A percentile compares a stretch with the other conserved stretches of the same genome.
phyloP scores from a whole-genome alignment of 2,888 invertebrate species.

The Acanthosepion lycidas region DNA sequence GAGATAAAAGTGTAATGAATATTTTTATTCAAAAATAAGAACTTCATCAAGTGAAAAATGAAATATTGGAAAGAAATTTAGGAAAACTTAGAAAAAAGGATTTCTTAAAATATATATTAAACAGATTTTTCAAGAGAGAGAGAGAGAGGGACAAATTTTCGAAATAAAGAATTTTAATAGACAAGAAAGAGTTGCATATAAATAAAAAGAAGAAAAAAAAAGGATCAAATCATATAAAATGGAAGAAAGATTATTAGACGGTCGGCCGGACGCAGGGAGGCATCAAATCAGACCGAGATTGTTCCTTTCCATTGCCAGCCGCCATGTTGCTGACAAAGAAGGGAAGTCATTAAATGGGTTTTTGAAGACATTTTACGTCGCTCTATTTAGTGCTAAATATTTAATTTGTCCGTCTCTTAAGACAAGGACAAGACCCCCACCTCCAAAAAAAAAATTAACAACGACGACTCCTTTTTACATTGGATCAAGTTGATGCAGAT shows the following conservation, averaged over 20 bases:
- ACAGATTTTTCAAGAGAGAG: no score
- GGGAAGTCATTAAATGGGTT: not conserved
- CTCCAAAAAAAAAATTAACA: no score
- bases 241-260: not conserved
- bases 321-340: not conserved
- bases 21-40: no score
- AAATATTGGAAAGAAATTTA: not conserved
- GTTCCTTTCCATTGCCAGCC: not conserved
- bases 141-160: no score
- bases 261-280: rapidly evolving
- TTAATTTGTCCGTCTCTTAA: not conserved
- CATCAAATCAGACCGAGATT: not conserved
- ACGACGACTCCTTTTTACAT: no score
- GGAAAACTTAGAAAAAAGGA: not conserved
- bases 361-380: not conserved
- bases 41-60: no score
- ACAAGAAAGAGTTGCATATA: no score
- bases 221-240: not conserved
- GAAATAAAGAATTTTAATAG: no score
- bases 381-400: not conserved
- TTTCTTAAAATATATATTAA: no score
- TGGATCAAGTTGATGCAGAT: no score
- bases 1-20: no score
- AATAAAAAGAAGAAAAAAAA: not conserved
- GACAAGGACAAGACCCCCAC: no score